phyloP scores from a whole-genome alignment of 2,113 vertebrate species.

The Python bivittatus region DNA sequence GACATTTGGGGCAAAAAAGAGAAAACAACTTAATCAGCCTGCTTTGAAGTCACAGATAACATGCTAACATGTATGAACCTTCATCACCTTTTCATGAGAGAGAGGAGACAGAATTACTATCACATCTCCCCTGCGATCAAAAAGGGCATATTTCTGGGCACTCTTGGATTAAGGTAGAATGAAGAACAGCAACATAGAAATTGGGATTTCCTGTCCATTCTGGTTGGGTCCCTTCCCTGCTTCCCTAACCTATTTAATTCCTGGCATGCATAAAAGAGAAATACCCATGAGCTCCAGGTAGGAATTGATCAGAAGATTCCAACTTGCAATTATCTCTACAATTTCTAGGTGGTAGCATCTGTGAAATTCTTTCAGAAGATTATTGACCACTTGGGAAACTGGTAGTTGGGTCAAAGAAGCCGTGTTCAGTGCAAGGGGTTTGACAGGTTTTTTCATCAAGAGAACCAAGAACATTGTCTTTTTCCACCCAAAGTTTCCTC shows the following conservation, averaged over 20 bases:
- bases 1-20: background rate
- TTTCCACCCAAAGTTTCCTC: background rate
- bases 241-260: background rate
- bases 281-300: background rate
- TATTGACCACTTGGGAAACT: no score
- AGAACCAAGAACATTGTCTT: no score
- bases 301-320: no score
- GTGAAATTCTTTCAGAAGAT: no score
- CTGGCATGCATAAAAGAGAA: background rate
- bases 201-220: background rate
- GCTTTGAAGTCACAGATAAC: no score
- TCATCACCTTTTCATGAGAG: background rate
- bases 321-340: no score
- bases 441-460: background rate
- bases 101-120: background rate
- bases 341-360: no score
- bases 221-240: background rate
- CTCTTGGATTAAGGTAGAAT: background rate
- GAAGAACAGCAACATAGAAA: background rate
- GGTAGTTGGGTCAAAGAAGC: no score
- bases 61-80: no score
- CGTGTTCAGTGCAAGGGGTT: no score
- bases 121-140: background rate
- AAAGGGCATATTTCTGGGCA: background rate
- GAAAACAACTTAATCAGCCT: no score